A percentile compares a stretch with the other conserved stretches of the same genome.
Conservation (phyloP, 2,888 invertebrate genomes). For the Hirudinaria manillensis region DNA sequence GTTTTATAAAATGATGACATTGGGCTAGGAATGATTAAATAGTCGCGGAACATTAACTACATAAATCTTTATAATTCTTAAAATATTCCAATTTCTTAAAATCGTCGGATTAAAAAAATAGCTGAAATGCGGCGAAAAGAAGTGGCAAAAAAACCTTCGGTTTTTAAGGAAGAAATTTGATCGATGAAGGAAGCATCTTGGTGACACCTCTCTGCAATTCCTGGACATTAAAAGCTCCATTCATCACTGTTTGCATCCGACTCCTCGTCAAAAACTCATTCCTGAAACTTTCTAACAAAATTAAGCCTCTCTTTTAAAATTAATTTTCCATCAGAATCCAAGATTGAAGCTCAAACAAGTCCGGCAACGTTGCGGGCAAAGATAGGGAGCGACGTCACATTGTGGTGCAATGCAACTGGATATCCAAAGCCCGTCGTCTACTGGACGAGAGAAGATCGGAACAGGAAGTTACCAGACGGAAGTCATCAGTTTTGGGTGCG, state of each 20-base stretch:
- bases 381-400: constrained; percentile 39
- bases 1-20: no score
- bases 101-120: no score
- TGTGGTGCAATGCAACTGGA: constrained; percentile 44
- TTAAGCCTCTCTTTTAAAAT: no score
- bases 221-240: constrained; percentile 1
- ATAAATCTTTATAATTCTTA: no score
- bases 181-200: constrained; percentile 2
- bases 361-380: constrained; percentile 39
- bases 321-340: constrained; percentile 37
- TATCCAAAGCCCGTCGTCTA: constrained; percentile 43
- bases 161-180: constrained; percentile 6
- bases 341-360: constrained; percentile 42
- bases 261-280: not conserved
- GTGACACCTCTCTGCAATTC: not conserved
- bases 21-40: no score
- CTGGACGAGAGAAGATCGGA: constrained; percentile 42
- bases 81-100: no score
- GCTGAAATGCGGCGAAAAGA: not conserved
- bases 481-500: constrained; percentile 41
- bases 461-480: constrained; percentile 40
- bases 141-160: not conserved
- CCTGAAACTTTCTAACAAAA: not conserved
- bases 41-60: no score
- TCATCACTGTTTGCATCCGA: not conserved